Base-by-base conservation (phyloP, 2,797 vertebrate genomes). In the Gila robusta region DNA sequence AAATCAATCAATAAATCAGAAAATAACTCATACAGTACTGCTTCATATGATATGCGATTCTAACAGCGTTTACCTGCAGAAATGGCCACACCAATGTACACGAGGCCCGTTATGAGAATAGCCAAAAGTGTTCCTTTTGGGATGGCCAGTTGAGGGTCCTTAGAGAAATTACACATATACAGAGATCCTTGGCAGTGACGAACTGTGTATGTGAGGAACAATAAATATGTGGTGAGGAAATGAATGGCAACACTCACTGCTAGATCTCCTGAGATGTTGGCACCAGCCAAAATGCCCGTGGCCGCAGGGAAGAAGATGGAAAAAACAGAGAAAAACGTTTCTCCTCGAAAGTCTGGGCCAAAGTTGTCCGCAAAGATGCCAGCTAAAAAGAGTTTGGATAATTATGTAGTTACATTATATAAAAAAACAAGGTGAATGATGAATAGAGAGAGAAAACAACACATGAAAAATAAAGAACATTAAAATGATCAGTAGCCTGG, bases 251-350 rank as follows among this genome's bases (percentile, higher is more conserved):
- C 86, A 94, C 98, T 97, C 91, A 99, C 98, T 67, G 97, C 95
- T 79, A 99, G 98, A 92, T 99, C 98, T 93, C 98, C 98, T 69
- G 98, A 99, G 95, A 99, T 99, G 94, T 99, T 99, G 89, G 98
- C 97, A 87, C 98, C 98, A 56, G 98, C 98, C 90, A 99, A 94
- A 93, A 99, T 99, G 87, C 98, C 98, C 82, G 98, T 99, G 88
- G 98, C 98, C 85, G 98, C 98, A 72, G 98, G 98, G 93, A 99
- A 99, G 94, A 99, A 99, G 92, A 99, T 99, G 83, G 98, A 94
- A 87, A 99, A 99, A 2, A 99, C 97, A 0, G 98, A 98, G 92
- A 99, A 99, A 93, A 99, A 99, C 0, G 96, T 97, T 91, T 99
- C 94, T 0, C 84, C 95, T 87, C 96, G 93, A 83, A 99, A 99